These are phyloP conservation scores for Drosophila tropicalis DNA, from an alignment of 1,140 invertebrate genomes.

Conservation along the genomic window DNA sequence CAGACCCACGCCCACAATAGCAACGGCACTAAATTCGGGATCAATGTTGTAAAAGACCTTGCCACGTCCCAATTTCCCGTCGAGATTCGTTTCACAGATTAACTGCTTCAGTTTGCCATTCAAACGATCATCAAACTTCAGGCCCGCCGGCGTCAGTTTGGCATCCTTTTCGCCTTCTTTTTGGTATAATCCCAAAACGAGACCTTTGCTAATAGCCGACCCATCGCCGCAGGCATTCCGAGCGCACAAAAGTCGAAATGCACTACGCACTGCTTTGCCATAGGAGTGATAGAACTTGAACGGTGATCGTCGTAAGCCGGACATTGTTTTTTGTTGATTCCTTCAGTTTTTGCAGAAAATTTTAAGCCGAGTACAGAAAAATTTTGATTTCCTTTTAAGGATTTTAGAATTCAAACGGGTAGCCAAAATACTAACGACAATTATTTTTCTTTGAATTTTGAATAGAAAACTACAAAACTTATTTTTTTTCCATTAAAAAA, in stretches of 20 bases:
- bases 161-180: constrained; percentile 72
- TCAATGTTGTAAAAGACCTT: constrained; percentile 87
- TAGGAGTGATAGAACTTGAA: neutral
- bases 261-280: neutral
- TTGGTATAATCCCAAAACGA: constrained; percentile 75
- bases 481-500: constrained; percentile 34
- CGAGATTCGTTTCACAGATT: constrained; percentile 59
- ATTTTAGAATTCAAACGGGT: neutral
- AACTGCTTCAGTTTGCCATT: constrained; percentile 67
- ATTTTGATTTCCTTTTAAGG: neutral
- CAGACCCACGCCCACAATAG: constrained; percentile 88
- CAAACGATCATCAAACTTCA: constrained; percentile 62
- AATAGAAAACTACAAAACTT: constrained; percentile 1
- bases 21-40: constrained; percentile 85
- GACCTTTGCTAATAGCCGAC: constrained; percentile 42
- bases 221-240: constrained; percentile 14
- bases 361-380: neutral
- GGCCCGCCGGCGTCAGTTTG: constrained; percentile 61
- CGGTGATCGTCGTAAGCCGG: neutral
- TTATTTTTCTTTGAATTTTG: neutral
- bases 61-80: constrained; percentile 83
- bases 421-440: too few relatives aligned
- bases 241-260: constrained; percentile 3
- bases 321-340: neutral
- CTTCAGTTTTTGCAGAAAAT: neutral